Evolutionary conservation across 2,888 invertebrate species (phyloP), one percentile per base, ranked within the genome.

Genomic region (Leptopterna dolabrata): DNA sequence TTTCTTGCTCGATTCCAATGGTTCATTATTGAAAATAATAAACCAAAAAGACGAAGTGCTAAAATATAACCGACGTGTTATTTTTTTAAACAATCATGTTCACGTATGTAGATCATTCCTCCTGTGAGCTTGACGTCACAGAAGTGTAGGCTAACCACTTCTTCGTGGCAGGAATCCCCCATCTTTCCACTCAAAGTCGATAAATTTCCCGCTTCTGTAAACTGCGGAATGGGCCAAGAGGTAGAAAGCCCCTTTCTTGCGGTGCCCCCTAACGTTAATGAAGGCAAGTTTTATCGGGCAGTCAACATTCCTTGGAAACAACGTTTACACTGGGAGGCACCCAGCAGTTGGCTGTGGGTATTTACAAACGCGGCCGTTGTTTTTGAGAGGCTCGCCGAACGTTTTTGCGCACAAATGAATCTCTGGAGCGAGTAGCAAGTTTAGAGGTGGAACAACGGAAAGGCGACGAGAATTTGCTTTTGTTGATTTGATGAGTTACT

Each of bases 261-360:
- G 73, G 16, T 4, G 73, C 36, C 27, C 13, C 11, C 30, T 19
- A 19, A 30, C 30, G 6, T 36, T 73, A 73, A 73, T 73, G 73
- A 73, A 73, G 73, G 73, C 36, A 73, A 73, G 73, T 73, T 73
- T 73, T 73, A 73, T 36, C 73, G 73, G 73, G 73, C 73, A 73
- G 73, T 73, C 73, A 73, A 73, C 73, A 73, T 73, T 73, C 73
- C 73, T 41, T 73, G 73, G 36, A 24, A 63, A 73, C 73, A 41
- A 73, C 16, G 73, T 73, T 73, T 73, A 73, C 73, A 73, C 13
- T 73, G 55, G 11, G 41, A 11, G 36, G 36, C 24, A 19, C 63
- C 27, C n/a, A n/a, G 63, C 24, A 24, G 63, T 24, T 63, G 63
- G 19, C 24, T 63, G 63, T 63, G 19, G 24, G 63, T 63, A 27